Evolutionary conservation across 1,140 invertebrate species (phyloP).

Genomic region (Lepidotrigona ventralis): DNA sequence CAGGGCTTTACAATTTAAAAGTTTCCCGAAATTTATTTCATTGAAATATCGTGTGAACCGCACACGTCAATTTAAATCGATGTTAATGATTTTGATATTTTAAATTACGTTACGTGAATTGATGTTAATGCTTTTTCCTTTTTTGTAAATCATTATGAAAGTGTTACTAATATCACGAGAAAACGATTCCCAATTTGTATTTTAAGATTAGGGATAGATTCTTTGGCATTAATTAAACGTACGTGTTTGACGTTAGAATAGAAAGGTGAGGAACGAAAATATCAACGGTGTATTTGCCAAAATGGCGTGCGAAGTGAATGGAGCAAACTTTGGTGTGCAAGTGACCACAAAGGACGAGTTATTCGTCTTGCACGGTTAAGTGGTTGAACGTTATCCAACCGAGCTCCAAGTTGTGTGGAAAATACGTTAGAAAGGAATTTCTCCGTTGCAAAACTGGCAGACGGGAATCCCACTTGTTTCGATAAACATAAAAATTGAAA

Average conservation of each 20-base stretch:
- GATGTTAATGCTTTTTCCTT: no score
- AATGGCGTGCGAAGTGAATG: not conserved
- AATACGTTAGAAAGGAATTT: not conserved
- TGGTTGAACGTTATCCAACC: not conserved
- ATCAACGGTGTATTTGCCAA: not conserved
- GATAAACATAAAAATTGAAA: not conserved
- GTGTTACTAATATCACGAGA: no score
- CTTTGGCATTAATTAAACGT: not conserved
- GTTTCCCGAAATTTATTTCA: no score
- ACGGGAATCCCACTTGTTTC: not conserved
- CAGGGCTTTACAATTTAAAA: no score
- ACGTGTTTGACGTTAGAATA: no score
- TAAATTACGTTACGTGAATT: no score
- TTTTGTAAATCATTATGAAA: no score
- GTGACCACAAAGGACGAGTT: not conserved
- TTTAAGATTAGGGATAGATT: not conserved
- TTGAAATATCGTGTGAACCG: no score
- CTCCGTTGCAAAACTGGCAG: not conserved
- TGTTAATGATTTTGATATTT: no score
- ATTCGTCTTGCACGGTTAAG: conserved; percentile 18
- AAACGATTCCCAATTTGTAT: no score
- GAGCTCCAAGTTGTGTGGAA: not conserved
- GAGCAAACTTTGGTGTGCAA: not conserved
- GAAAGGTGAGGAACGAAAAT: not conserved
- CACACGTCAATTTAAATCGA: no score